Base-by-base conservation (phyloP, 2,113 vertebrate genomes). In the Hemiprocne comata region DNA sequence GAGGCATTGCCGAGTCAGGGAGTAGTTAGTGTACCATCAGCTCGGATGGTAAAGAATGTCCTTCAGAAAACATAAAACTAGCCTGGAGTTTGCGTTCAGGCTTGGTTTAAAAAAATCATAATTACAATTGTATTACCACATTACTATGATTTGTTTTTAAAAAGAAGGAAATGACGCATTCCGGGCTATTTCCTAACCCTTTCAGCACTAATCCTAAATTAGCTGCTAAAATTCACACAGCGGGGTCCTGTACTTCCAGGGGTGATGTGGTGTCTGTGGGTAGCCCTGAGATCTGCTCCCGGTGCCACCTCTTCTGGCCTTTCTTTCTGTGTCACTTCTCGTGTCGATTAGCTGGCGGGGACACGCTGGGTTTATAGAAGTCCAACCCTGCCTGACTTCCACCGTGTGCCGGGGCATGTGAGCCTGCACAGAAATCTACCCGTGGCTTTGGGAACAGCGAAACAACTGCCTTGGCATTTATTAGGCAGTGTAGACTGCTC, bases 371-470 rank as follows among this genome's bases (percentile, higher is more conserved):
- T 40, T 14, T 14, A 11, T 42, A 14, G 57, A 36, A 42, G 11
- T 21, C 9, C 5, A 54, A 54, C 16, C 83, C 44, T 0, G 5
- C 40, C 60, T 2, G 51, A 3, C 23, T 38, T 40, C 48, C 58
- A 21, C 33, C 15, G 0, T 25, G 34, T 46, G 62, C 72, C 25
- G 2, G 8, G 42, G 38, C 5, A 17, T 18, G 16, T 2, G 0
- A 46, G 10, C 57, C 48, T 50, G 46, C 15, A 8, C 40, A 15
- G 71, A 33, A 54, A 7, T 7, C 48, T 14, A 11, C 38, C 33
- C 0, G 4, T 19, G 5, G 19, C 66, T 69, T n/a, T 3, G 79
- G 38, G 36, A 88, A n/a, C 53, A 7, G 21, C 40, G 40, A 10
- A 65, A 17, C 20, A 2, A 40, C 17, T 38, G 28, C 29, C n/a